These are phyloP conservation scores for Phaetusa simplex DNA, from an alignment of 2,113 vertebrate species.

Conservation along the genomic window DNA sequence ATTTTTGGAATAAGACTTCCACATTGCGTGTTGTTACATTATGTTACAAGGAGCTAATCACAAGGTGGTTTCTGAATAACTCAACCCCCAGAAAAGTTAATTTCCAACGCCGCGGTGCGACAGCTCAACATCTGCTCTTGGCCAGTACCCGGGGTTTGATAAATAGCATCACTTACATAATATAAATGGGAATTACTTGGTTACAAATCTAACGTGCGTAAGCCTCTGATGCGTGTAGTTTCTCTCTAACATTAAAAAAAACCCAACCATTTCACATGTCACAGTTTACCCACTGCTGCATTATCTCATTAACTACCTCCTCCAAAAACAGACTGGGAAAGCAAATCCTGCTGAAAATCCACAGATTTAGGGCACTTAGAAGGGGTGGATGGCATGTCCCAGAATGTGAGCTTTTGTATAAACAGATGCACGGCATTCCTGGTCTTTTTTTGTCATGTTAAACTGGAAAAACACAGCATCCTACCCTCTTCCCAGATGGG, in stretches of 20 bases:
- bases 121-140: slow-evolving; percentile 6
- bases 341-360: slow-evolving; percentile 37
- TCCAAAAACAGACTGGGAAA: background rate
- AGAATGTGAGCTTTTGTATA: background rate
- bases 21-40: background rate
- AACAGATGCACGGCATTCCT: background rate
- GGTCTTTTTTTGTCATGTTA: background rate
- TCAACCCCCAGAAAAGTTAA: background rate
- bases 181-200: slow-evolving; percentile 1
- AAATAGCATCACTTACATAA: slow-evolving; percentile 38
- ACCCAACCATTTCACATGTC: background rate
- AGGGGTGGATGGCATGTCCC: background rate
- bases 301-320: slow-evolving; percentile 31
- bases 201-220: slow-evolving; percentile 24
- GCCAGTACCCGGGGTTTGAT: background rate
- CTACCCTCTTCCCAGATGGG: background rate
- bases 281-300: background rate
- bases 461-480: background rate
- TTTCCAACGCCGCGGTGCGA: background rate
- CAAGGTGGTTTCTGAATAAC: background rate
- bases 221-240: slow-evolving; percentile 4
- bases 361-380: slow-evolving; percentile 18
- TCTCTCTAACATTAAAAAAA: background rate
- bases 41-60: background rate
- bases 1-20: background rate